Conservation (phyloP, 2,888 invertebrate species). For the Himalopsyche kuldschensis region DNA sequence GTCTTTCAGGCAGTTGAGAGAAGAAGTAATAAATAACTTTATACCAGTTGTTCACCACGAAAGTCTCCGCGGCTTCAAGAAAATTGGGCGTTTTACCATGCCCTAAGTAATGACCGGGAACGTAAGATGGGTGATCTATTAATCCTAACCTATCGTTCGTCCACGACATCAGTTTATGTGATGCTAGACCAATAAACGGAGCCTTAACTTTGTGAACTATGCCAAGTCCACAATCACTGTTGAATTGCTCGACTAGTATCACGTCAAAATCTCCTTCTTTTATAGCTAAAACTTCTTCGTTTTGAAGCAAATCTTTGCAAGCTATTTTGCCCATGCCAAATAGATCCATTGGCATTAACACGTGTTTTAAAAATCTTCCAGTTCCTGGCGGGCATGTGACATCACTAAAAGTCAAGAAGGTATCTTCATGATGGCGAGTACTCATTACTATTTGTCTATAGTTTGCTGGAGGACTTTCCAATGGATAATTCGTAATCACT, state of each 20-base stretch:
- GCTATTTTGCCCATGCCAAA: slow-evolving; percentile 17
- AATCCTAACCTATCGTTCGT: slow-evolving; percentile 53
- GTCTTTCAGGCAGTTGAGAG: slow-evolving; percentile 47
- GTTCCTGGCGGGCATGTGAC: slow-evolving; percentile 10
- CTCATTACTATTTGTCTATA: slow-evolving; percentile 63
- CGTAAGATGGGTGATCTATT: slow-evolving; percentile 54
- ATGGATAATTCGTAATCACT: slow-evolving; percentile 67
- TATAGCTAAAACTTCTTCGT: slow-evolving; percentile 23
- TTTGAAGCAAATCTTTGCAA: slow-evolving; percentile 27
- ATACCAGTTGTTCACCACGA: slow-evolving; percentile 43
- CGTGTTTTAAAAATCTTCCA: slow-evolving; percentile 20
- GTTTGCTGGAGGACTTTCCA: slow-evolving; percentile 52
- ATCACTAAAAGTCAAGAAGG: slow-evolving; percentile 18
- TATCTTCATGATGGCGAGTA: slow-evolving; percentile 36
- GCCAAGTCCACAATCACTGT: slow-evolving; percentile 52
- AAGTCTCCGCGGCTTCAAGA: slow-evolving; percentile 45
- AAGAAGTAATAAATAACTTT: slow-evolving; percentile 44
- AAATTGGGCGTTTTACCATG: slow-evolving; percentile 46
- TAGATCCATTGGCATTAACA: slow-evolving; percentile 16
- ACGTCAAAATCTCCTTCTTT: slow-evolving; percentile 48
- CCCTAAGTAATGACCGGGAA: slow-evolving; percentile 53
- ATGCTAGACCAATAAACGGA: slow-evolving; percentile 59
- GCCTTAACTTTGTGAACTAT: slow-evolving; percentile 49
- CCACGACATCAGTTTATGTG: slow-evolving; percentile 57
- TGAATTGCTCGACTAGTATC: slow-evolving; percentile 54